A percentile compares a stretch with the other conserved stretches of the same genome.
Conservation (phyloP, 1,140 invertebrate genomes). For the Spodoptera frugiperda region DNA sequence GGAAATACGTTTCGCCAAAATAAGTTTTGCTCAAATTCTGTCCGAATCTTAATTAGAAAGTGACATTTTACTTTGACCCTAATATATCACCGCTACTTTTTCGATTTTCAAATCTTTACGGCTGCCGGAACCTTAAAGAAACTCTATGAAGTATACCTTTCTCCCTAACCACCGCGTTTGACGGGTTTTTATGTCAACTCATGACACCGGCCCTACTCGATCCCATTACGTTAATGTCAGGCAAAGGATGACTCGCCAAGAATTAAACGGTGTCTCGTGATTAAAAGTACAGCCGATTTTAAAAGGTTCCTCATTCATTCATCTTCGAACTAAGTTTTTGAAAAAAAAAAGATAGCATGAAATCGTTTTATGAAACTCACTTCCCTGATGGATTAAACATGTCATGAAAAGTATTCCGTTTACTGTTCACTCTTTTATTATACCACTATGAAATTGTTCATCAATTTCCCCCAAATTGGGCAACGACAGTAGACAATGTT, state of each 20-base stretch:
- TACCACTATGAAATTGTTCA: background rate
- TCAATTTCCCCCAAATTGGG: slow-evolving; percentile 10
- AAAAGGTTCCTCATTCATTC: slow-evolving; percentile 1
- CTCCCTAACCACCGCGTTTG: background rate
- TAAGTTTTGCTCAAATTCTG: background rate
- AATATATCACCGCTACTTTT: background rate
- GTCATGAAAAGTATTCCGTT: background rate
- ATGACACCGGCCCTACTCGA: slow-evolving; percentile 50
- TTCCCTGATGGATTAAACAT: background rate
- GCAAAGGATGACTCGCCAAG: slow-evolving; percentile 57
- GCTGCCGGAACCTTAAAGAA: background rate
- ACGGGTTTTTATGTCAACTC: slow-evolving; percentile 50
- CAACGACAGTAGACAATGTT: background rate
- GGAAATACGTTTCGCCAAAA: too few relatives aligned
- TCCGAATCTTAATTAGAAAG: background rate
- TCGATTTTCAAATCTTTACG: background rate
- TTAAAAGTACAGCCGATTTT: slow-evolving; percentile 26
- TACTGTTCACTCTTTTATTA: background rate
- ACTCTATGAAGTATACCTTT: background rate
- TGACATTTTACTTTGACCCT: too few relatives aligned
- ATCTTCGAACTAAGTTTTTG: too few relatives aligned
- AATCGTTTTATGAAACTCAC: background rate
- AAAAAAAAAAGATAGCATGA: background rate
- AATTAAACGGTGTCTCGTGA: slow-evolving; percentile 50
- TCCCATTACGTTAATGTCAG: slow-evolving; percentile 60